Conservation (phyloP, 2,888 invertebrate genomes). For the Euzetes globulus region DNA sequence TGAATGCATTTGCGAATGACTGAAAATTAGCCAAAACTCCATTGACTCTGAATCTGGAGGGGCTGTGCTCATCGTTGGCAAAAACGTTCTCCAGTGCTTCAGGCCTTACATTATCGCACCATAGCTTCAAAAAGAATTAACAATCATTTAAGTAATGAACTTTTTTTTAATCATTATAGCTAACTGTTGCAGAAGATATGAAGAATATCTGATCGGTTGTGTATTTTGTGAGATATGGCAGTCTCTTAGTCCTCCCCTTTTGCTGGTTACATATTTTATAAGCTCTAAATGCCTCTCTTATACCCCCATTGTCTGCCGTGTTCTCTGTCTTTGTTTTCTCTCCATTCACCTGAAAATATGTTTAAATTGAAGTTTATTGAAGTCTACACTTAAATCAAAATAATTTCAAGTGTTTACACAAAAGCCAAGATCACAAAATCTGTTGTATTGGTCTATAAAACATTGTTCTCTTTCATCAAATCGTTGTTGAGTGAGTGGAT, state of each 20-base stretch:
- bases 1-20: constrained; percentile 24
- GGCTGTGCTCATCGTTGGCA: constrained; percentile 15
- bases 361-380: neutral
- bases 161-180: constrained; percentile 41
- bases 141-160: neutral
- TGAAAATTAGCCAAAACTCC: constrained; percentile 14
- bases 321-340: constrained; percentile 75
- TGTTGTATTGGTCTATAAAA: constrained; percentile 43
- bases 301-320: constrained; percentile 82
- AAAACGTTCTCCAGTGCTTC: constrained; percentile 32
- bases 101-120: constrained; percentile 59
- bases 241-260: neutral
- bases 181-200: constrained; percentile 70
- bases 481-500: constrained; percentile 38
- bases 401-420: neutral
- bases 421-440: constrained; percentile 51
- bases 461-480: constrained; percentile 42
- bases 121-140: constrained; percentile 52
- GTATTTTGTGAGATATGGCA: constrained; percentile 14
- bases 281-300: constrained; percentile 61
- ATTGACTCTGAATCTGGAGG: constrained; percentile 30
- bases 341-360: constrained; percentile 58
- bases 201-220: constrained; percentile 53
- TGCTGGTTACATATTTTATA: constrained; percentile 51
- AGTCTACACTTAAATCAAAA: neutral